A percentile compares a stretch with the other conserved stretches of the same genome.
These are phyloP conservation scores for Siphlonurus alternatus DNA, from an alignment of 2,888 invertebrate genomes.

Conservation along the genomic window DNA sequence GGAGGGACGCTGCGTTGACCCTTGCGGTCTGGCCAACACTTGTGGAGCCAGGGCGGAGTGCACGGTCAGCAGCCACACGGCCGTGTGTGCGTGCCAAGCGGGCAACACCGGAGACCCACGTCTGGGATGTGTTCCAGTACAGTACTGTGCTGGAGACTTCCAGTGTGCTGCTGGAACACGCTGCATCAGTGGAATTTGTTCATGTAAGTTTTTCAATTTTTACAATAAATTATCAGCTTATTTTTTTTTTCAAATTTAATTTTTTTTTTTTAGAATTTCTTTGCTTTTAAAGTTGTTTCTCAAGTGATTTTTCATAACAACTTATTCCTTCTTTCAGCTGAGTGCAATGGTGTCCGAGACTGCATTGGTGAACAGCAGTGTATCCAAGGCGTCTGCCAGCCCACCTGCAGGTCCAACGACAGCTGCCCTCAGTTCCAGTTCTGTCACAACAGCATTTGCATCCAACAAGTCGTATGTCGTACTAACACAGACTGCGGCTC, in stretches of 20 bases:
- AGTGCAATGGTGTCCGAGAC: slow-evolving; percentile 65
- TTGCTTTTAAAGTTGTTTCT: slow-evolving; percentile 7
- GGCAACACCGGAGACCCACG: slow-evolving; percentile 77
- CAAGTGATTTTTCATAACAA: slow-evolving; percentile 5
- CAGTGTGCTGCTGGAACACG: slow-evolving; percentile 73
- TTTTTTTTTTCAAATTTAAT: background rate
- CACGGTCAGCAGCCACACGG: slow-evolving; percentile 55
- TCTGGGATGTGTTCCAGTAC: slow-evolving; percentile 64
- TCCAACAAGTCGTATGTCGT: slow-evolving; percentile 60
- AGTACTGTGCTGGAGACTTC: slow-evolving; percentile 61
- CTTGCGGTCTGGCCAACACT: slow-evolving; percentile 62
- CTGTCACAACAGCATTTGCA: slow-evolving; percentile 69
- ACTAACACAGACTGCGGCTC: slow-evolving; percentile 53
- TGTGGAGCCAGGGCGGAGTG: slow-evolving; percentile 71
- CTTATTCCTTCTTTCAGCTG: slow-evolving; percentile 30
- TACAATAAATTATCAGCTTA: background rate
- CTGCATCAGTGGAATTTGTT: slow-evolving; percentile 67
- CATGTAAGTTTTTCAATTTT: slow-evolving; percentile 32
- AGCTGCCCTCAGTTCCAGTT: slow-evolving; percentile 75
- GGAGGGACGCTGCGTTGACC: slow-evolving; percentile 61
- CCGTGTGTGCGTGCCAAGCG: slow-evolving; percentile 64
- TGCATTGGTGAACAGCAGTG: slow-evolving; percentile 75
- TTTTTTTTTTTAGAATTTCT: slow-evolving; percentile 5
- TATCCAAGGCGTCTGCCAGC: slow-evolving; percentile 68
- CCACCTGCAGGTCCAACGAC: slow-evolving; percentile 60